phyloP scores from a whole-genome alignment of 2,113 vertebrate genomes.

The Carollia perspicillata region DNA sequence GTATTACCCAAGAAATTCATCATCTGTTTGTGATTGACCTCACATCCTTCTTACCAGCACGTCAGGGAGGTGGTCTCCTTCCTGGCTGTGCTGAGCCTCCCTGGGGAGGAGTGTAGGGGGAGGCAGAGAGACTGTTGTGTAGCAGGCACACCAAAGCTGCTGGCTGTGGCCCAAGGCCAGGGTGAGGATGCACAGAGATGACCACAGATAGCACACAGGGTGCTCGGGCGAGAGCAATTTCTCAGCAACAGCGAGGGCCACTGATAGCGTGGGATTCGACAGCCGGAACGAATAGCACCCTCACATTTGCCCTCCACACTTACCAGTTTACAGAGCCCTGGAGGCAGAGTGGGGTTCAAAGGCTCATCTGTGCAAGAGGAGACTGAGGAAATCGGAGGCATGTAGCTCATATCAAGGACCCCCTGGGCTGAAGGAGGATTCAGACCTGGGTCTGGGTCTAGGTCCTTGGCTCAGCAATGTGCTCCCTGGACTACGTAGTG shows the following conservation, averaged over 20 bases:
- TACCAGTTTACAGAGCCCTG: not conserved
- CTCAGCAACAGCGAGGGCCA: not conserved
- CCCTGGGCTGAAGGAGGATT: not conserved
- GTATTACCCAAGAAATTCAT: conserved; percentile 66
- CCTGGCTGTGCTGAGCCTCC: not conserved
- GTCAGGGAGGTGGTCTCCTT: conserved; percentile 65
- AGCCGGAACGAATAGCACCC: no score
- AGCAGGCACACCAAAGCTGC: fast-evolving
- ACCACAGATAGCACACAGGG: fast-evolving
- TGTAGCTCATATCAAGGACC: not conserved
- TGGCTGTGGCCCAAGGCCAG: not conserved
- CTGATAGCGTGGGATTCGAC: not conserved
- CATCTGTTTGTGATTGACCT: conserved; percentile 67
- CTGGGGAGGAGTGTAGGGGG: not conserved
- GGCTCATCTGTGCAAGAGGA: fast-evolving
- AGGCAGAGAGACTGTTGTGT: not conserved
- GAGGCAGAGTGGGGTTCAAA: not conserved
- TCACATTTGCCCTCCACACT: fast-evolving
- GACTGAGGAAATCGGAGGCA: not conserved
- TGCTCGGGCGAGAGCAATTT: not conserved
- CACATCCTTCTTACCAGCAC: conserved; percentile 69
- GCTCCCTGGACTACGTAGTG: not conserved
- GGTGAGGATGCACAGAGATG: not conserved
- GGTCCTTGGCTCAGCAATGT: not conserved
- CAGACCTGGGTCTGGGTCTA: not conserved